Percentiles rank a stretch among this genome's conserved stretches.
These are phyloP conservation scores for Drosophila seguyi DNA, from an alignment of 1,140 invertebrate genomes.

Conservation along the genomic window DNA sequence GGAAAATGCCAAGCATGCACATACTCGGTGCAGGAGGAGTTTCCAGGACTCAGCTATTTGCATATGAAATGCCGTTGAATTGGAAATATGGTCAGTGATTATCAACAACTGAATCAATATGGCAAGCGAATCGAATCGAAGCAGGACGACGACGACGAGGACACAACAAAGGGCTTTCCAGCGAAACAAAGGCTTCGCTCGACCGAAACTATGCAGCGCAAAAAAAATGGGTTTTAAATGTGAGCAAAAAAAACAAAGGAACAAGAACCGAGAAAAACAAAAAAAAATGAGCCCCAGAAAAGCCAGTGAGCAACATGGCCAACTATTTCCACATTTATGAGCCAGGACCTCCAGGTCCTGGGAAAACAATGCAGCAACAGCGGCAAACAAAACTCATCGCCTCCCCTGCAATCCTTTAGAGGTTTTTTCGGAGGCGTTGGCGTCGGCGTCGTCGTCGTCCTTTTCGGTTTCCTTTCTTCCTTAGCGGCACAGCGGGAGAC, in stretches of 20 bases:
- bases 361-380: slow-evolving; percentile 46
- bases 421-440: slow-evolving; percentile 9
- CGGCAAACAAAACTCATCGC: slow-evolving; percentile 63
- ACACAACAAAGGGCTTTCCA: slow-evolving; percentile 23
- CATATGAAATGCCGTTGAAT: slow-evolving; percentile 57
- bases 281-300: slow-evolving; percentile 13
- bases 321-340: slow-evolving; percentile 82
- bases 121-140: slow-evolving; percentile 13
- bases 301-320: slow-evolving; percentile 56
- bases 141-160: not conserved
- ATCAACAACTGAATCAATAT: slow-evolving; percentile 57
- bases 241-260: not conserved
- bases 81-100: slow-evolving; percentile 62
- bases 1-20: slow-evolving; percentile 40
- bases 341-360: slow-evolving; percentile 47
- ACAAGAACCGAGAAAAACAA: slow-evolving; percentile 22
- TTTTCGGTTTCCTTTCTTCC: slow-evolving; percentile 25
- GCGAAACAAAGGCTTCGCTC: slow-evolving; percentile 41
- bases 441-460: not conserved
- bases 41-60: slow-evolving; percentile 44
- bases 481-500: slow-evolving; percentile 61
- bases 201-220: slow-evolving; percentile 55
- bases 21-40: not conserved
- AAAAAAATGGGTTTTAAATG: slow-evolving; percentile 51
- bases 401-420: slow-evolving; percentile 52